Base-by-base conservation (phyloP, 2,888 invertebrate species). In the Lasiommata megera region DNA sequence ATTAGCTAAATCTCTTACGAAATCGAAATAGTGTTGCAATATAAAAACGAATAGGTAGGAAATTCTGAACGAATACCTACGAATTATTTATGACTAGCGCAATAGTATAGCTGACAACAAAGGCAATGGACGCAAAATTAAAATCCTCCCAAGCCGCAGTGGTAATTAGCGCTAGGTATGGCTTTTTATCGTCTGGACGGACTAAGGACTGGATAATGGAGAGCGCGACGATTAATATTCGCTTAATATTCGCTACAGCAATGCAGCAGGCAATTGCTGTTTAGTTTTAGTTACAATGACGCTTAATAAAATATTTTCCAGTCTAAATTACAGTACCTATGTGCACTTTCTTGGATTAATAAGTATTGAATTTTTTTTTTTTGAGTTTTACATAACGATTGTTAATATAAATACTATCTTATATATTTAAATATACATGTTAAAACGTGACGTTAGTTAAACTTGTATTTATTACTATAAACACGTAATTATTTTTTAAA, bases 141-240 rank as follows among this genome's bases (percentile, higher is more conserved):
- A 72, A 74, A 73, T 73, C 69, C 67, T 72, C 71, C 70, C 54
- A 18, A 58, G 46, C 58, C 41, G 63, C 57, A 60, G 53, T 54
- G 79, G 77, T 81, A 82, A 82, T 82, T 78, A 77, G 74, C 71
- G 72, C 60, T 61, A 55, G 60, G 44, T 59, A 54, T 72, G 76
- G 70, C 80, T 81, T 82, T 80, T 80, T 79, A 77, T 75, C 56
- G 67, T 71, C 74, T 69, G 73, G 73, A 67, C 56, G 50, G 23
- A 23, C 53, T 56, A 70, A 71, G 67, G 67, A 70, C 61, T 65
- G 71, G 75, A 77, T 80, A 79, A 76, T 60, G 68, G 65, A 66
- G 74, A 79, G 75, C 72, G 71, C 72, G 75, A 67, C 76, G 73
- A 71, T 77, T 77, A 78, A 79, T 82, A 76, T 80, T 80, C 77